Percentiles rank a stretch among this genome's conserved stretches.
Evolutionary conservation across 92 coral and sea anemone genomes (phyloP).

Genomic region (Montipora capitata): DNA sequence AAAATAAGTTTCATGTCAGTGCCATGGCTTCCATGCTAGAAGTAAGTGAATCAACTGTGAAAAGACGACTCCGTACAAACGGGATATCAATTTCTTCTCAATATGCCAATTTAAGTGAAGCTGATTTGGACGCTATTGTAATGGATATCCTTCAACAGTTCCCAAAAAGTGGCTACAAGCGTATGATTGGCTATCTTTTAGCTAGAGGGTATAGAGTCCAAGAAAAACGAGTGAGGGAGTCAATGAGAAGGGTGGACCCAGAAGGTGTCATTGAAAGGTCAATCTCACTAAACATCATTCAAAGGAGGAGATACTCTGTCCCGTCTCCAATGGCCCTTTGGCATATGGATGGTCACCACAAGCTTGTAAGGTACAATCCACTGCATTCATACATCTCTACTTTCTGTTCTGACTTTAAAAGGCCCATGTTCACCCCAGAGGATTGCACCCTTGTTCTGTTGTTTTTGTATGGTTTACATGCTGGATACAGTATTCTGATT

Average conservation of each 20-base stretch:
- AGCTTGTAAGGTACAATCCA: too few relatives aligned
- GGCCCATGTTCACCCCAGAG: too few relatives aligned
- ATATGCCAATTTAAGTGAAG: too few relatives aligned
- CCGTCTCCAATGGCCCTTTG: constrained; percentile 34
- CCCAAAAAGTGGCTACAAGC: constrained; percentile 58
- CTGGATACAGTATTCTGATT: too few relatives aligned
- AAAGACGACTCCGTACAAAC: background rate
- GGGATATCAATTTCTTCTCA: background rate
- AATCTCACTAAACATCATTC: constrained; percentile 41
- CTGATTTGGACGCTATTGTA: background rate
- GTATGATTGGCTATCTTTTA: constrained; percentile 59
- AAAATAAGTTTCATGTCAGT: background rate
- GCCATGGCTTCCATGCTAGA: constrained; percentile 1
- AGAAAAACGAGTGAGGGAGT: constrained; percentile 26
- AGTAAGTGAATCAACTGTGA: background rate
- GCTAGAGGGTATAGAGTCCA: constrained; percentile 48
- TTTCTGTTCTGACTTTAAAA: too few relatives aligned
- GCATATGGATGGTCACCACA: background rate
- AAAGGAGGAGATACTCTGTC: constrained; percentile 32
- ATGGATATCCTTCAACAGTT: background rate
- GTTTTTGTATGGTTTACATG: too few relatives aligned
- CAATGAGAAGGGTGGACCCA: constrained; percentile 40
- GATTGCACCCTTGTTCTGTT: too few relatives aligned
- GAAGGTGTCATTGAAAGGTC: constrained; percentile 57
- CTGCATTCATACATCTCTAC: too few relatives aligned